These are phyloP conservation scores for Ctenosaura bakeri DNA, from an alignment of 2,797 vertebrate genomes.

Conservation along the genomic window DNA sequence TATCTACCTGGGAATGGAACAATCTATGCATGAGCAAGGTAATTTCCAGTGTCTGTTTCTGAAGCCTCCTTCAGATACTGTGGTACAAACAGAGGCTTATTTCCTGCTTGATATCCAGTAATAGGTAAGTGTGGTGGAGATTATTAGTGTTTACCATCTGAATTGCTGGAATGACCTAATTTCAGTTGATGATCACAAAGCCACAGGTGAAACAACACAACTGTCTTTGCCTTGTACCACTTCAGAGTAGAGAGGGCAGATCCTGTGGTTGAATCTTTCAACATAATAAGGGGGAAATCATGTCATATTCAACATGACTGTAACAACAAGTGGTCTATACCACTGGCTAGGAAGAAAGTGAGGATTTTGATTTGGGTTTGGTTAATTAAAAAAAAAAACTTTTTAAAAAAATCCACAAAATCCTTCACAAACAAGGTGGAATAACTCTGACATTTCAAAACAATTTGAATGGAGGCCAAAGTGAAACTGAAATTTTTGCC, in stretches of 20 bases:
- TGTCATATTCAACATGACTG: neutral
- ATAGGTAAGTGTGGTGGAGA: neutral
- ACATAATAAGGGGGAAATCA: neutral
- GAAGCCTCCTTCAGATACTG: neutral
- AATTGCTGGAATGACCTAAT: neutral
- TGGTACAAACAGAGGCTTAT: neutral
- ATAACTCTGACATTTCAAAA: neutral
- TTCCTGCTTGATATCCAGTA: neutral
- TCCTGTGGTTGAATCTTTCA: neutral
- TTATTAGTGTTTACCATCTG: neutral
- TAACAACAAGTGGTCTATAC: too few relatives aligned
- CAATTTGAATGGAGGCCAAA: neutral
- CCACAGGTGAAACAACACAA: neutral
- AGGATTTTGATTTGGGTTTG: neutral
- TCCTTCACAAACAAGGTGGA: neutral
- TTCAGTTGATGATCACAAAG: neutral
- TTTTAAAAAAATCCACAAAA: neutral
- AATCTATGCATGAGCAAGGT: constrained; percentile 17
- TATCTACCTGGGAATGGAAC: constrained; percentile 15
- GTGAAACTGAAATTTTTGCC: neutral
- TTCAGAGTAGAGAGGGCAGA: neutral
- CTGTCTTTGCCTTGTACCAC: neutral
- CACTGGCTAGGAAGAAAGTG: too few relatives aligned
- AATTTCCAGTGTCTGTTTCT: neutral
- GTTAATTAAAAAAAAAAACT: neutral